Evolutionary conservation across 2,113 vertebrate genomes (phyloP), one percentile per base, ranked within the genome.

Genomic region (Abramis brama): DNA sequence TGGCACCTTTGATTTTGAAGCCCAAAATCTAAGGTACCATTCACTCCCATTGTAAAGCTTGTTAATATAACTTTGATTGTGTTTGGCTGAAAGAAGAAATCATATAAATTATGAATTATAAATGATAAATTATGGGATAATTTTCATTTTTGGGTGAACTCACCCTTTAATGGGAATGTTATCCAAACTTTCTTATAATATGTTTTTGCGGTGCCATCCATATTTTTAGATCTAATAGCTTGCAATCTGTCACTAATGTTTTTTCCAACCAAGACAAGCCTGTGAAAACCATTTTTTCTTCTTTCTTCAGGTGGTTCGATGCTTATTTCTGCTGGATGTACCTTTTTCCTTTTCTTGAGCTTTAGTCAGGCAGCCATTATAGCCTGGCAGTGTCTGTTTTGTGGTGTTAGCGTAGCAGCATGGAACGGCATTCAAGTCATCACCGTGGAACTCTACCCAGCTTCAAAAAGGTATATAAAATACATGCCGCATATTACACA

Each of bases 401-500:
- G 96, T 0, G 97, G 97, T 1, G 95, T 97, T 91, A 98, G 97
- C 85, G 98, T 95, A 0, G 97, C 97, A 0, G 97, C 97, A 47
- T 99, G 98, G 98, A 99, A 99, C 0, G 97, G 97, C 27, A 95
- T 99, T 75, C 95, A 99, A 2, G 97, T 99, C 80, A 96, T 99
- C 91, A 99, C 98, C 0, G 97, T 99, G 91, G 98, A 99, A 91
- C 95, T 99, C 3, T 99, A 98, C 79, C 97, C 98, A 55, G 94
- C 97, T 0, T 96, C 96, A 79, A 98, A 98, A 94, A 97, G 98
- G 97, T 97, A 89, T 57, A 57, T 23, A 23, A 43, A 57, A 57
- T 57, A 23, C 19, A 23, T 57, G 55, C 55, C 19, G 1, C 55
- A 57, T 23, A 9, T 57, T 21, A 57, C 55, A 57, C 19, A 57